These are phyloP conservation scores for Drosophila prostipennis DNA, from an alignment of 2,888 invertebrate genomes.

Conservation along the genomic window DNA sequence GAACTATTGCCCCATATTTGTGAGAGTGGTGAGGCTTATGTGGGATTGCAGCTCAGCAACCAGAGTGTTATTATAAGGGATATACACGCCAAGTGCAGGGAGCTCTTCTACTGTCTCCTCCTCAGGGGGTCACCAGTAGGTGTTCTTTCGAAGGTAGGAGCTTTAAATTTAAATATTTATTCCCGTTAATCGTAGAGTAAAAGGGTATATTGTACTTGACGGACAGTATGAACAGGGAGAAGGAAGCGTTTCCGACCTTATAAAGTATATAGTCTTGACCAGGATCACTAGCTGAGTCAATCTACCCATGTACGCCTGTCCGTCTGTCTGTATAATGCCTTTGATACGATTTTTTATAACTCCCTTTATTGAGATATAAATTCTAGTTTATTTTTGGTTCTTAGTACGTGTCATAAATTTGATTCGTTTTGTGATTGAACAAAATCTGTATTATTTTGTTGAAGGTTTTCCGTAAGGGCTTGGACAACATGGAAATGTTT, in stretches of 20 bases:
- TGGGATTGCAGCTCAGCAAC: constrained; percentile 85
- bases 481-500: constrained; percentile 86
- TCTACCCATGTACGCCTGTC: too few species aligned
- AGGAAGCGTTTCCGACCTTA: too few species aligned
- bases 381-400: too few species aligned
- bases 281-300: too few species aligned
- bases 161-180: too few species aligned
- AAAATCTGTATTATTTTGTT: background rate
- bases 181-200: too few species aligned
- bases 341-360: too few species aligned
- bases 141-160: constrained; percentile 88
- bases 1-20: constrained; percentile 90
- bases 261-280: too few species aligned
- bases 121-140: constrained; percentile 91
- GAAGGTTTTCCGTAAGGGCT: constrained; percentile 86
- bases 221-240: too few species aligned
- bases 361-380: too few species aligned
- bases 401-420: background rate
- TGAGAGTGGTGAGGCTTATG: constrained; percentile 86
- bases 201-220: too few species aligned
- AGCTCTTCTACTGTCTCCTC: constrained; percentile 90
- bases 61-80: constrained; percentile 90
- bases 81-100: constrained; percentile 92
- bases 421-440: background rate
- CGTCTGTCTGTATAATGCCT: too few species aligned